These are phyloP conservation scores for Rhopilema esculentum DNA, from an alignment of 30 jellyfish, hydroid and myxozoan species.

Conservation along the genomic window DNA sequence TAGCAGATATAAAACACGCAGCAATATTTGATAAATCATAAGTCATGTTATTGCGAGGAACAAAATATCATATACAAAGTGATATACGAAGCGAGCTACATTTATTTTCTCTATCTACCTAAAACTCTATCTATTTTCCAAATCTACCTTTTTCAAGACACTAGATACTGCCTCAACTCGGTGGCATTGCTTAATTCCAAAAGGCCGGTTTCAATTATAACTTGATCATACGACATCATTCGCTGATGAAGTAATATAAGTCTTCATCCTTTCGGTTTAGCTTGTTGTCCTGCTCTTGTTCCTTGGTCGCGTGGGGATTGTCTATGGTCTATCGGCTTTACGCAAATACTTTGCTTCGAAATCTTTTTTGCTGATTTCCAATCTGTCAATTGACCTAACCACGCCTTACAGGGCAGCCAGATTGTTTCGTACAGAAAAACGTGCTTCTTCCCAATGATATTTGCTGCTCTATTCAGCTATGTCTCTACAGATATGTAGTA, in stretches of 20 bases:
- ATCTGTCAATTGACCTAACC: background rate
- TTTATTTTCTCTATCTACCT: no score
- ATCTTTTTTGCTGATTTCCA: background rate
- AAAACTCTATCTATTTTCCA: no score
- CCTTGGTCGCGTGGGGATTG: background rate
- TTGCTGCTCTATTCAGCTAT: background rate
- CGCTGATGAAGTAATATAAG: conserved; percentile 27
- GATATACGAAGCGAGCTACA: no score
- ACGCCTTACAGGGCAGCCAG: background rate
- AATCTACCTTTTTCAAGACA: background rate
- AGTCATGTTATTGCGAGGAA: no score
- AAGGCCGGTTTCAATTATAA: conserved; percentile 9
- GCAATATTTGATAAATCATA: no score
- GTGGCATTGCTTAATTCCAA: conserved; percentile 5
- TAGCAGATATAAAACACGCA: no score
- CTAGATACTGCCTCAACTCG: background rate
- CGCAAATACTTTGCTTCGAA: background rate
- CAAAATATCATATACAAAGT: no score
- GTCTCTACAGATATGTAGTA: no score
- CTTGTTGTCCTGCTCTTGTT: background rate
- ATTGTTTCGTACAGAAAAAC: background rate
- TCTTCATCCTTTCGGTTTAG: conserved; percentile 15
- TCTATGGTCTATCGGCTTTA: background rate
- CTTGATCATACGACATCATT: conserved; percentile 19
- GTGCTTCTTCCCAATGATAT: background rate